phyloP scores from a whole-genome alignment of 2,797 vertebrate species.

The Hirundo rustica region DNA sequence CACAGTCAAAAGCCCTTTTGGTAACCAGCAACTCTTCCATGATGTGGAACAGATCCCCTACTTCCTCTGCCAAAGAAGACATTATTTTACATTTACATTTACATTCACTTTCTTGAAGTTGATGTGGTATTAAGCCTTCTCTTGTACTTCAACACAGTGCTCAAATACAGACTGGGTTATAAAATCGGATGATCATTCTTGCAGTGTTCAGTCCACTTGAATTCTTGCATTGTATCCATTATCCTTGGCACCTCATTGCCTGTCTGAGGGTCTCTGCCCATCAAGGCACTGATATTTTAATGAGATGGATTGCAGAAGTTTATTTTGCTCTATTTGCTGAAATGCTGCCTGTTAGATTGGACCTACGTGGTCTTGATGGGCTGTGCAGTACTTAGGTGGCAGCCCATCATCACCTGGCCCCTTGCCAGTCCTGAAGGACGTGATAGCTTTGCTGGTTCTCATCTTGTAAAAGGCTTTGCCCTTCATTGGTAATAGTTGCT shows the following conservation, averaged over 20 bases:
- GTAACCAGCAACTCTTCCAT: neutral
- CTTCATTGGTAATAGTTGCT: slow-evolving; percentile 12
- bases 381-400: neutral
- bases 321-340: neutral
- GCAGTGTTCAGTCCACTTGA: neutral
- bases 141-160: neutral
- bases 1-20: neutral
- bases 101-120: neutral
- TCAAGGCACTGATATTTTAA: neutral
- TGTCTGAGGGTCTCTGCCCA: neutral
- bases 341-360: neutral
- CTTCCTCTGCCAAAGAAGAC: neutral
- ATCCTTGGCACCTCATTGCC: neutral
- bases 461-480: neutral
- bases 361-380: neutral
- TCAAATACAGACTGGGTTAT: neutral
- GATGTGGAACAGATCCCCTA: neutral
- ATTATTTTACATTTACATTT: neutral
- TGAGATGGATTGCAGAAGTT: neutral
- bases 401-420: neutral
- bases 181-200: neutral
- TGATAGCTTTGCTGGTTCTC: neutral
- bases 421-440: neutral
- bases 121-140: neutral
- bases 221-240: neutral